These are phyloP conservation scores for Cepaea hortensis DNA, from an alignment of 2,888 invertebrate species.

Conservation along the genomic window DNA sequence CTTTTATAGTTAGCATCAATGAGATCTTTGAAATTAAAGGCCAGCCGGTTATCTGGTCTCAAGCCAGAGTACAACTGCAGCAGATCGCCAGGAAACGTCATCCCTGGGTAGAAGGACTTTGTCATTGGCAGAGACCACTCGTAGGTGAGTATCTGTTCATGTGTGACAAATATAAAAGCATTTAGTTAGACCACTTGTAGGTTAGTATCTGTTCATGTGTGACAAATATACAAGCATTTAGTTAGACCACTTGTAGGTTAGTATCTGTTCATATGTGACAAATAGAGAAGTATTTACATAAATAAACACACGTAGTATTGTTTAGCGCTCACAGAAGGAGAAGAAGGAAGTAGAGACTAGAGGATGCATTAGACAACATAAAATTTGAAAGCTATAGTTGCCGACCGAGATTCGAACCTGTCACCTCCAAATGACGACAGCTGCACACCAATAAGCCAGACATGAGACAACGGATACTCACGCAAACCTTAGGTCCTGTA, in stretches of 20 bases:
- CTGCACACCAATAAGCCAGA: too few relatives aligned
- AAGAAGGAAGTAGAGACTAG: too few relatives aligned
- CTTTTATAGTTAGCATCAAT: slow-evolving; percentile 70
- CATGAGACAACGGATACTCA: too few relatives aligned
- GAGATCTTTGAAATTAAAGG: slow-evolving; percentile 70
- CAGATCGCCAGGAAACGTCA: slow-evolving; percentile 70
- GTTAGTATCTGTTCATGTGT: slow-evolving; percentile 66
- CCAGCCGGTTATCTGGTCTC: slow-evolving; percentile 58
- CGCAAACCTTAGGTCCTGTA: too few relatives aligned
- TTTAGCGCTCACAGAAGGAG: too few relatives aligned
- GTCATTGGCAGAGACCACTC: slow-evolving; percentile 71
- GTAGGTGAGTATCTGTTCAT: slow-evolving; percentile 69
- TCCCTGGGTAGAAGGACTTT: slow-evolving; percentile 58
- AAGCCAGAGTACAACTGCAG: slow-evolving; percentile 57
- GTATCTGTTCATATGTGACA: slow-evolving; percentile 57
- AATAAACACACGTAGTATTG: too few relatives aligned
- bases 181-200: slow-evolving; percentile 72
- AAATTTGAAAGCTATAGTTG: too few relatives aligned
- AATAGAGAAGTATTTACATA: slow-evolving; percentile 47
- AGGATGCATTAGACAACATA: too few relatives aligned
- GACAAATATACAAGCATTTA: slow-evolving; percentile 54
- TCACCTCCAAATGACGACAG: too few relatives aligned
- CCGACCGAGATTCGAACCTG: too few relatives aligned
- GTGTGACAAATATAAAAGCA: slow-evolving; percentile 38
- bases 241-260: slow-evolving; percentile 73